phyloP scores from a whole-genome alignment of 2,113 vertebrate genomes.

The Eclectus roratus region DNA sequence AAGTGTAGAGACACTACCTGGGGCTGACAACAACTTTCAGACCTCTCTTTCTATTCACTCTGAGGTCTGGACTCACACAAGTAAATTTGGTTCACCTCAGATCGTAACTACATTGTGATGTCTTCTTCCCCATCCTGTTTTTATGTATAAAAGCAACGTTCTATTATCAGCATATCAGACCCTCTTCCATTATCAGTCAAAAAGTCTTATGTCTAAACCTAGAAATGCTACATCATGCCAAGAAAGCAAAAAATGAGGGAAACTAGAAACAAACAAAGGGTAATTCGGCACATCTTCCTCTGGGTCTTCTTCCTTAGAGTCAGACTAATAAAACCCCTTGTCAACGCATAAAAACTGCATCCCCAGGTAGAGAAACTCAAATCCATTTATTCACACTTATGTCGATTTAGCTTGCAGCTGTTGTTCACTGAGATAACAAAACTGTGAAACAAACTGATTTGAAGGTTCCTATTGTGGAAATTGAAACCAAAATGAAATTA shows the following conservation, averaged over 20 bases:
- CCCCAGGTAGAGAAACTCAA: neutral
- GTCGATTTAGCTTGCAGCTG: neutral
- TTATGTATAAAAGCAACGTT: neutral
- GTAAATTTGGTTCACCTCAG: neutral
- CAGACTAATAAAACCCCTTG: neutral
- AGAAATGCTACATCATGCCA: neutral
- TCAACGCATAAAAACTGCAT: neutral
- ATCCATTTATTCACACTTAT: neutral
- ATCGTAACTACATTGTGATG: neutral
- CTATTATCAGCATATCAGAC: accelerated
- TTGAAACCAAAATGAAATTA: neutral
- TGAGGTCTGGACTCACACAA: neutral
- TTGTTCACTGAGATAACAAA: neutral
- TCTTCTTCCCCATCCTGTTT: neutral
- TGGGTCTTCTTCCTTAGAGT: neutral
- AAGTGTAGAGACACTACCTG: neutral
- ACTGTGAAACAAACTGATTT: neutral
- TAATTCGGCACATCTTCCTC: neutral
- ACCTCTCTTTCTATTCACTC: neutral
- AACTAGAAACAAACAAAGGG: neutral
- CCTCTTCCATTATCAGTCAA: neutral
- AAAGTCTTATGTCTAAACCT: neutral
- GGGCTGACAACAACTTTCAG: neutral
- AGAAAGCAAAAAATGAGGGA: neutral
- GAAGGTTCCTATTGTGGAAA: neutral